Evolutionary conservation across 2,888 invertebrate genomes (phyloP).

Genomic region (Plemyria rubiginata): DNA sequence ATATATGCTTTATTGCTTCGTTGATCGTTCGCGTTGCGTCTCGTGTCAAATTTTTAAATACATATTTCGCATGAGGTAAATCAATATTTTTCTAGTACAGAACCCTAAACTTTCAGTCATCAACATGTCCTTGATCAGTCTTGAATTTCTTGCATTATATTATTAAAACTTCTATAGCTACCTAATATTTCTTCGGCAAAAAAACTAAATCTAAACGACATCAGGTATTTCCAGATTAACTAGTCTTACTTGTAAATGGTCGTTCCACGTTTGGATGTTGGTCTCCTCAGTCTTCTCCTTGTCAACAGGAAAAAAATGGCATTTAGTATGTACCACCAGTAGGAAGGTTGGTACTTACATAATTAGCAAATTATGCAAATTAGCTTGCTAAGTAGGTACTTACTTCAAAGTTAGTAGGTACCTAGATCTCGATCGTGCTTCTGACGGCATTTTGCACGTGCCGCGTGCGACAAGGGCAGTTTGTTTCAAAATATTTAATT

Average conservation of each 20-base stretch:
- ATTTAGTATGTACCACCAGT: background rate
- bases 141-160: background rate
- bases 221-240: background rate
- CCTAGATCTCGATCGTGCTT: background rate
- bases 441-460: constrained; percentile 4
- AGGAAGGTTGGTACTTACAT: too few species aligned
- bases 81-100: too few species aligned
- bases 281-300: background rate
- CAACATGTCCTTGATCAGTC: background rate
- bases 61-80: too few species aligned
- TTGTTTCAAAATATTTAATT: constrained; percentile 3
- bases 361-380: too few species aligned
- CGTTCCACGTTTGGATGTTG: background rate
- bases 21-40: too few species aligned
- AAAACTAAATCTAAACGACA: background rate
- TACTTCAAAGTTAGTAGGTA: too few species aligned
- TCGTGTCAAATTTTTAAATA: too few species aligned
- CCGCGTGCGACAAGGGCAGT: background rate
- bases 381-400: background rate
- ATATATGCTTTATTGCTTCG: too few species aligned
- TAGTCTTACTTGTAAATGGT: background rate
- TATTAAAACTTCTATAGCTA: background rate
- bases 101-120: background rate
- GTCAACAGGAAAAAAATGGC: background rate
- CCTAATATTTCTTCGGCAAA: background rate